Evolutionary conservation across 2,113 vertebrate genomes (phyloP).

Genomic region (Ictidomys tridecemlineatus): DNA sequence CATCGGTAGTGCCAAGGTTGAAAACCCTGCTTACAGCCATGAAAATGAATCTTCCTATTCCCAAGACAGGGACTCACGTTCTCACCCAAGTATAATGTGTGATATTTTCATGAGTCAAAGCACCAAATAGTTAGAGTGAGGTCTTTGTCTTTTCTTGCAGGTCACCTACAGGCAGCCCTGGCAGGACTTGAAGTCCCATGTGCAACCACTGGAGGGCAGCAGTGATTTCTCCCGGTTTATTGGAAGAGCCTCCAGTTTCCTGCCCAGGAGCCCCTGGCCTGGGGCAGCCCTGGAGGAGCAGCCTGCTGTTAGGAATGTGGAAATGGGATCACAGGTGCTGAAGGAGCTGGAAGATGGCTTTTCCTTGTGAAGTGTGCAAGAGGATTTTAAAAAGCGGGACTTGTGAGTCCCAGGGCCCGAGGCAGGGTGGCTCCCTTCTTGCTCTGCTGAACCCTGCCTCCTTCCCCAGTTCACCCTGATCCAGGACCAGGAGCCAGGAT

Average conservation of each 20-base stretch:
- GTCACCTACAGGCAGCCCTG: background rate
- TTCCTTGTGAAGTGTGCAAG: background rate
- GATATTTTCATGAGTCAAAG: background rate
- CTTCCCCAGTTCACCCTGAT: background rate
- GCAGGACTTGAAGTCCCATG: background rate
- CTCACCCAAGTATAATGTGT: background rate
- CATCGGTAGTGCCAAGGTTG: background rate
- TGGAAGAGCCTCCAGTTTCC: background rate
- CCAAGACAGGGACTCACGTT: background rate
- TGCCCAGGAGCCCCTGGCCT: background rate
- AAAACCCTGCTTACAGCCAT: background rate
- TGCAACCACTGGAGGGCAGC: constrained; percentile 61
- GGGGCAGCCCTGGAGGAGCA: background rate
- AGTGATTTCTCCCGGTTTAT: background rate
- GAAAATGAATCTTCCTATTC: background rate
- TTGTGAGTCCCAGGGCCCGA: background rate
- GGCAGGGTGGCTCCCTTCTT: background rate
- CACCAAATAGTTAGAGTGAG: background rate
- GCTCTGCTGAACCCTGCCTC: background rate
- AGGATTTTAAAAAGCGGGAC: background rate
- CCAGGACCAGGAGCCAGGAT: background rate
- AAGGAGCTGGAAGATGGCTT: background rate
- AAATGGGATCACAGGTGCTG: background rate
- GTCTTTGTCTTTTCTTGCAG: background rate
- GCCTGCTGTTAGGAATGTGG: background rate